phyloP scores from a whole-genome alignment of 1,140 invertebrate genomes.

The Caenorhabditis latens region DNA sequence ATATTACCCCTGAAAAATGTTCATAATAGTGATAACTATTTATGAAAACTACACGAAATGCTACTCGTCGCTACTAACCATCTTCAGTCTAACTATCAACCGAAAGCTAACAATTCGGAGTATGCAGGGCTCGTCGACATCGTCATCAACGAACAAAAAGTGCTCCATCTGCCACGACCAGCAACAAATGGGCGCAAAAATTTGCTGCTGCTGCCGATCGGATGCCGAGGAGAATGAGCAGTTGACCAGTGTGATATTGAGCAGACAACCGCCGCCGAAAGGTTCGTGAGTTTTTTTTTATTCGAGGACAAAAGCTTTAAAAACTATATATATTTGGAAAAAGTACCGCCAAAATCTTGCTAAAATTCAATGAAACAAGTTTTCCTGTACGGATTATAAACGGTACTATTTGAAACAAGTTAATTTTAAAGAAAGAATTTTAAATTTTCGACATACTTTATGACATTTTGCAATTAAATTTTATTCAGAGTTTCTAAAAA shows the following conservation, averaged over 20 bases:
- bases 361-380: too few species aligned
- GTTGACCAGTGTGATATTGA: slow-evolving; percentile 26
- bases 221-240: background rate
- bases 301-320: too few species aligned
- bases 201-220: slow-evolving; percentile 44
- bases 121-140: background rate
- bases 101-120: slow-evolving; percentile 41
- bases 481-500: too few species aligned
- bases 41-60: slow-evolving; percentile 43
- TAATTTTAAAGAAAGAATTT: too few species aligned
- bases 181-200: background rate
- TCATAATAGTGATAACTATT: slow-evolving; percentile 11
- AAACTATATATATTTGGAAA: too few species aligned
- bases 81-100: slow-evolving; percentile 31
- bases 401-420: too few species aligned
- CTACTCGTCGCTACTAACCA: slow-evolving; percentile 1
- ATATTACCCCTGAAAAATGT: background rate
- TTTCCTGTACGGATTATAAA: too few species aligned
- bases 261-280: slow-evolving; percentile 19
- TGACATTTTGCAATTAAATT: too few species aligned
- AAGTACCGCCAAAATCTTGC: too few species aligned
- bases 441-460: too few species aligned
- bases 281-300: slow-evolving; percentile 7
- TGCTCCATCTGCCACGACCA: background rate
- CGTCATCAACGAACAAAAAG: background rate